Percentiles rank a stretch among this genome's conserved stretches.
phyloP scores from a whole-genome alignment of 2,888 invertebrate species.

The Acronicta aceris region DNA sequence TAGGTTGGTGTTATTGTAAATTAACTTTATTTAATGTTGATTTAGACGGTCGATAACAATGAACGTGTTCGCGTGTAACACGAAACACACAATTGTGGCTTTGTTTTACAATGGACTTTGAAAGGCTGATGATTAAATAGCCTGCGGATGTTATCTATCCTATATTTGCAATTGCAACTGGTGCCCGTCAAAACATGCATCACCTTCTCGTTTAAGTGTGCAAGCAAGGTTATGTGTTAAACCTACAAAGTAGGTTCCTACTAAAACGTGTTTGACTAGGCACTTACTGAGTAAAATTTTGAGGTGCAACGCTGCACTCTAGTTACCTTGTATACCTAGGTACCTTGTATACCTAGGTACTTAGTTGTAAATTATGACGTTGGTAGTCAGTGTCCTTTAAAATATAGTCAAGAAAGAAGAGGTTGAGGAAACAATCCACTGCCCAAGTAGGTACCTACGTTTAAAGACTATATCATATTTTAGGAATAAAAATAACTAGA shows the following conservation, averaged over 20 bases:
- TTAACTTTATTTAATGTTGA: conserved; percentile 41
- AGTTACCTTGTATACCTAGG: too few species aligned
- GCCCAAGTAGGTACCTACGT: too few species aligned
- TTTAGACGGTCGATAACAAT: conserved; percentile 41
- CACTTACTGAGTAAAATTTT: not conserved
- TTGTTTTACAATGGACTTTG: conserved; percentile 35
- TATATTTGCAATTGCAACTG: conserved; percentile 19
- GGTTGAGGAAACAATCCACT: too few species aligned
- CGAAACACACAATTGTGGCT: conserved; percentile 33
- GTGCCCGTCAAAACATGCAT: conserved; percentile 17
- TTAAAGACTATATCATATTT: too few species aligned
- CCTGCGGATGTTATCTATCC: conserved; percentile 30
- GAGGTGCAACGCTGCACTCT: too few species aligned
- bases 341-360: too few species aligned
- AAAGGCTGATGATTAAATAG: conserved; percentile 18
- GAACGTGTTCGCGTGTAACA: conserved; percentile 39
- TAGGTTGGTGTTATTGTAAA: conserved; percentile 22
- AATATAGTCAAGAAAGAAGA: too few species aligned
- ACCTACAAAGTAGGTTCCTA: not conserved
- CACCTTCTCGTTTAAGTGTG: not conserved
- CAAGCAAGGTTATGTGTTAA: not conserved
- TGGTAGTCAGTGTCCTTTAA: too few species aligned
- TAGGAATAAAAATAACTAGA: too few species aligned
- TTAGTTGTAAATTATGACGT: too few species aligned
- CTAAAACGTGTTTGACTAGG: conserved; percentile 10